These are phyloP conservation scores for Styela clava DNA, from an alignment of 23 tunicate genomes.

Conservation along the genomic window DNA sequence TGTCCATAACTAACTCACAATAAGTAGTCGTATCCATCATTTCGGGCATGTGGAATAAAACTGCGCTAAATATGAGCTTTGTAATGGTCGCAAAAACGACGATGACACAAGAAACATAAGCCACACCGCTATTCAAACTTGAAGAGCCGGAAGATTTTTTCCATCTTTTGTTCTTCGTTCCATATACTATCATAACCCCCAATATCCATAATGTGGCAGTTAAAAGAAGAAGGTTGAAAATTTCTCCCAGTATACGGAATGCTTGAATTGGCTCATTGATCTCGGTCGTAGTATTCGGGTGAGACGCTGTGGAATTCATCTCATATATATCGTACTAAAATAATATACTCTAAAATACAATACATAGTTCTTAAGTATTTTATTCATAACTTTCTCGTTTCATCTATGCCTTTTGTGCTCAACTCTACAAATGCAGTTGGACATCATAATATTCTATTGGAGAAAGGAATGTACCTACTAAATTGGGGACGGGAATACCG, in stretches of 20 bases:
- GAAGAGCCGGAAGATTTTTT: not conserved
- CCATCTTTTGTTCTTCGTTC: not conserved
- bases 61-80: not conserved
- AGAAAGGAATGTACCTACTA: too few species aligned
- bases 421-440: too few species aligned
- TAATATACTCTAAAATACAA: too few species aligned
- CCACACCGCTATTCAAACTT: not conserved
- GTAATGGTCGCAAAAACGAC: not conserved
- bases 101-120: not conserved
- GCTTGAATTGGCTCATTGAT: not conserved
- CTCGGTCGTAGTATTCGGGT: not conserved
- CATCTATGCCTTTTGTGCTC: too few species aligned
- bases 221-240: too few species aligned
- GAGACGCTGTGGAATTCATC: not conserved
- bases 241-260: not conserved
- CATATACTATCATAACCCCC: not conserved
- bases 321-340: too few species aligned
- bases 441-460: too few species aligned
- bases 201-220: not conserved
- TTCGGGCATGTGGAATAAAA: not conserved
- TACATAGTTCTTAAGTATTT: too few species aligned
- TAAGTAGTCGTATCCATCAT: not conserved
- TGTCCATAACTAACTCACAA: not conserved
- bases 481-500: too few species aligned
- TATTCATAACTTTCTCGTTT: too few species aligned